Conservation (phyloP, 2,888 invertebrate genomes). For the Pteria penguin region DNA sequence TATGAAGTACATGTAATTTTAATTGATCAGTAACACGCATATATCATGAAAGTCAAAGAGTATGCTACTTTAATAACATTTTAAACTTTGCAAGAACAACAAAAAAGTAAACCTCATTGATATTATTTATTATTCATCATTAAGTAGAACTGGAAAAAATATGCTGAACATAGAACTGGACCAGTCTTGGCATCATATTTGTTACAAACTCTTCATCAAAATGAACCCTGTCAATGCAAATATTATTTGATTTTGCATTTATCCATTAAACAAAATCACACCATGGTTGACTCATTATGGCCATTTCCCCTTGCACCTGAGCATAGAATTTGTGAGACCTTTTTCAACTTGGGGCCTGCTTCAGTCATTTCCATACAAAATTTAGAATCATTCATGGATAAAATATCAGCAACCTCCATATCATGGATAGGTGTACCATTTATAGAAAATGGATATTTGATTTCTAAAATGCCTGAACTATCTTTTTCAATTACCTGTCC, state of each 20-base stretch:
- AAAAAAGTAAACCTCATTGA: too few relatives aligned
- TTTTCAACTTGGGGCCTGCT: slow-evolving; percentile 17
- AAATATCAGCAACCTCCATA: background rate
- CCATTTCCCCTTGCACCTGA: slow-evolving; percentile 47
- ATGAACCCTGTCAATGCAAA: slow-evolving; percentile 36
- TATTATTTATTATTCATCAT: too few relatives aligned
- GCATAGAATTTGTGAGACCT: slow-evolving; percentile 36
- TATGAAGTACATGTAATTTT: too few relatives aligned
- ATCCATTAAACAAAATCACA: slow-evolving; percentile 50
- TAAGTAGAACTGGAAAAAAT: too few relatives aligned
- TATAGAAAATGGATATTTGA: slow-evolving; percentile 7
- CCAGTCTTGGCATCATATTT: background rate
- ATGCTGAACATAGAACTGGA: background rate
- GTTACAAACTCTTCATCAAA: slow-evolving; percentile 3
- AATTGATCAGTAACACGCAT: too few relatives aligned
- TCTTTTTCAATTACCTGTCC: background rate
- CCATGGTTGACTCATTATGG: slow-evolving; percentile 30
- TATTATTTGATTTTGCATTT: background rate
- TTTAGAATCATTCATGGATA: background rate
- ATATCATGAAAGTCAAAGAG: too few relatives aligned
- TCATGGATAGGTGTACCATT: background rate
- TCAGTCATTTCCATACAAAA: background rate
- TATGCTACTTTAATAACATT: too few relatives aligned
- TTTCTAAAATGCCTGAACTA: slow-evolving; percentile 7
- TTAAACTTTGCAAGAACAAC: too few relatives aligned